Base-by-base conservation (phyloP, 2,113 vertebrate genomes). In the Rhynchomys soricoides region DNA sequence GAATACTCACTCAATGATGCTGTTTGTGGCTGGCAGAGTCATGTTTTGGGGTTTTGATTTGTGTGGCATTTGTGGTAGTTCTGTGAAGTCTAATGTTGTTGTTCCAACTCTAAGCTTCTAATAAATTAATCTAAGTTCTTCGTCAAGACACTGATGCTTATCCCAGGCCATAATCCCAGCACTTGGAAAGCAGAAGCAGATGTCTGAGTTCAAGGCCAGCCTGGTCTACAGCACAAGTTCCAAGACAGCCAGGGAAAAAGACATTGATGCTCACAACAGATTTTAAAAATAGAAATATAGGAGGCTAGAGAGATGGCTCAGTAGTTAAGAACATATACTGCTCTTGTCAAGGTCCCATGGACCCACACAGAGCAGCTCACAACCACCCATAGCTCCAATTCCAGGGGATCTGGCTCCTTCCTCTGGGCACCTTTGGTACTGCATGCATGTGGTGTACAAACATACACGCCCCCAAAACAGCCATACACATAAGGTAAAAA, bases 91-190 rank as follows among this genome's bases (percentile, higher is more conserved):
- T 43, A 79, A 66, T 85, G 93, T 73, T 57, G 22, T 78, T 78
- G 45, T 96, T 93, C 70, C 82, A 91, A 85, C 57, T 85, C 19
- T 90, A 26, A 95, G 59, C 59, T 92, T n/a, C 48, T 91, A 89
- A 50, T 91, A 79, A 95, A 57, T 87, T 81, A 92, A 91, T 62
- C n/a, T 7, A 43, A 45, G 29, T 91, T 70, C 50, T n/a, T 22
- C 34, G 57, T 81, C 52, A 81, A 26, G 31, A 57, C 34, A 26
- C n/a, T 12, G 16, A 52, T 79, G 77, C 9, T 52, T 34, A 4
- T 78, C 29, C 48, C 45, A 50, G 43, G 2, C 43, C 29, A 1
- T 48, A 45, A 48, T 48, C 43, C 43, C 74, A 75, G 73, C 73
- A 45, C 43, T 45, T 26, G 13, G 24, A 24, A 75, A 43, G 12